phyloP scores from a whole-genome alignment of 2,888 invertebrate species.

The Drosophila algonquin region DNA sequence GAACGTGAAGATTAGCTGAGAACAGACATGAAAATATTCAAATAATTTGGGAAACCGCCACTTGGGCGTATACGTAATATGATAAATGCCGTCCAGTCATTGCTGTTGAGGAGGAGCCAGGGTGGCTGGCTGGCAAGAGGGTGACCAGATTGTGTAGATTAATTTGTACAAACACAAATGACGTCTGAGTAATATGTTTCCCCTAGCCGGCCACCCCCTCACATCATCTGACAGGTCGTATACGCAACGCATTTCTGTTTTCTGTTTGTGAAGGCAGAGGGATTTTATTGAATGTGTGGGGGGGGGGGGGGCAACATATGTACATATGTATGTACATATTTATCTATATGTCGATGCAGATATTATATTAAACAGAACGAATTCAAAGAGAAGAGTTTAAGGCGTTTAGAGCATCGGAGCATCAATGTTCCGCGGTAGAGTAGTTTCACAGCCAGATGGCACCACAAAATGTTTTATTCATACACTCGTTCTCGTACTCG shows the following conservation, averaged over 20 bases:
- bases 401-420: no score
- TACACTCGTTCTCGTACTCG: not conserved
- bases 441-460: not conserved
- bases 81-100: constrained; percentile 20
- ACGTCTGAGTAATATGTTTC: constrained; percentile 6
- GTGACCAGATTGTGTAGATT: constrained; percentile 29
- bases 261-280: not conserved
- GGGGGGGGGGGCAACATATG: not conserved
- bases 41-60: constrained; percentile 22
- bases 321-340: not conserved
- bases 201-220: not conserved
- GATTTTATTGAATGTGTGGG: not conserved
- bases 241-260: constrained; percentile 27
- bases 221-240: constrained; percentile 28
- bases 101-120: constrained; percentile 10
- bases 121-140: not conserved
- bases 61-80: constrained; percentile 64
- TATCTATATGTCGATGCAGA: not conserved
- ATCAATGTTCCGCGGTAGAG: not conserved
- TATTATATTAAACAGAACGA: not conserved
- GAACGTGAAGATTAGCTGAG: constrained; percentile 7
- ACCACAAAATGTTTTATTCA: constrained; percentile 33
- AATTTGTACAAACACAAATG: constrained; percentile 41
- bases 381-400: no score
- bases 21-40: constrained; percentile 1